Evolutionary conservation across 2,797 vertebrate genomes (phyloP), one percentile per base, ranked within the genome.

Genomic region (Melanotaenia trifasciata): DNA sequence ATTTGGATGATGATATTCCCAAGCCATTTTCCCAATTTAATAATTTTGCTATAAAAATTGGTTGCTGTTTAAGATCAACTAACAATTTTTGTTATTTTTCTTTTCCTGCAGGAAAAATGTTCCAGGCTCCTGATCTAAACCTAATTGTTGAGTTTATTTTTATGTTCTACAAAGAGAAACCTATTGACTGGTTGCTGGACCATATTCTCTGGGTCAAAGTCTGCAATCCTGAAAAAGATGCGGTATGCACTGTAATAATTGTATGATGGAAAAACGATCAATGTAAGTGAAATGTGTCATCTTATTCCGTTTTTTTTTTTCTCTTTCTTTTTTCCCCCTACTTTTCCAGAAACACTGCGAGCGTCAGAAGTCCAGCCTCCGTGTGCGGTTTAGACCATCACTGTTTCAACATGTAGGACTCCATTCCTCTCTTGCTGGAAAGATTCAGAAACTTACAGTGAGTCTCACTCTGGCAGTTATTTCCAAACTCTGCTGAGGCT

Each of bases 201-300:
- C 98, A 99, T 74, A 98, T 99, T 84, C 96, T 99, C 40, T 99
- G 98, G 98, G 98, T 99, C 57, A 99, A 99, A 96, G 98, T 98
- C 74, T 99, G 98, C 94, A 99, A 99, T 83, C 98, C 98, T 24
- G 98, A 99, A 90, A 99, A 99, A 93, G 97, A 99, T 81, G 97
- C 97, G 73, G 98, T 99, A 95, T 30, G 83, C 16, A 3, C 9
- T 89, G 94, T 62, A 18, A 13, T 67, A 12, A n/a, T 61, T 63
- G 1, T 69, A 11, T 47, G 6, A 20, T 2, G 53, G 4, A n/a
- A 5, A 56, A 4, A 67, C 14, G 58, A 20, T 20, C 50, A 28
- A 5, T 69, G 13, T 50, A 8, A n/a, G 1, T 1, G 1, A n/a
- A 62, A 3, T 4, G 1, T 6, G 11, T 63, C 6, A 59, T 20